Percentiles rank a stretch among this genome's conserved stretches.
These are phyloP conservation scores for Corythoichthys haematopterus DNA, from an alignment of 2,113 vertebrate species.

Conservation along the genomic window DNA sequence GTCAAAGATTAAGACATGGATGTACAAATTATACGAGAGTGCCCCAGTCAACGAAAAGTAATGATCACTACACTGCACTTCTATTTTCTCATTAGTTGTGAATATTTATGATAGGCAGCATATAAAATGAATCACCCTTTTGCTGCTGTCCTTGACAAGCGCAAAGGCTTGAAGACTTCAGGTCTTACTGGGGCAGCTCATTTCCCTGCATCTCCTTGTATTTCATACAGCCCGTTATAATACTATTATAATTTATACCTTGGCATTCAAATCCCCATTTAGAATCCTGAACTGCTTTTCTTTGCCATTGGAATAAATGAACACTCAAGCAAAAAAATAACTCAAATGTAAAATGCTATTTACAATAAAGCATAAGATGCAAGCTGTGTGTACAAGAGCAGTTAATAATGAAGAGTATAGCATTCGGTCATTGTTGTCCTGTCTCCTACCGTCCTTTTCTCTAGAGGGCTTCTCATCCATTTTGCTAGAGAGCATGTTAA, in stretches of 20 bases:
- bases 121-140: constrained; percentile 37
- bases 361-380: constrained; percentile 29
- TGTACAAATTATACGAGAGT: not conserved
- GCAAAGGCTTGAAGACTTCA: constrained; percentile 13
- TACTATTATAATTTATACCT: constrained; percentile 17
- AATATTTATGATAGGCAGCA: constrained; percentile 38
- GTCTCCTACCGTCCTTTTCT: constrained; percentile 25
- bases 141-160: constrained; percentile 27
- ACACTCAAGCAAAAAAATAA: not conserved
- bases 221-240: constrained; percentile 25
- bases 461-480: constrained; percentile 5
- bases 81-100: constrained; percentile 20
- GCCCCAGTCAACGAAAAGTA: not conserved
- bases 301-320: constrained; percentile 3
- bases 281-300: constrained; percentile 22
- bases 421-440: constrained; percentile 9
- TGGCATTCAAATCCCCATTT: constrained; percentile 10
- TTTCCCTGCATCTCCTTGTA: constrained; percentile 21
- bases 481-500: constrained; percentile 13
- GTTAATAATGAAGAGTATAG: constrained; percentile 43
- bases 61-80: constrained; percentile 9
- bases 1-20: not conserved
- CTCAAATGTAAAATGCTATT: constrained; percentile 19
- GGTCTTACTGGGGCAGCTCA: constrained; percentile 5
- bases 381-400: constrained; percentile 14